phyloP scores from a whole-genome alignment of 2,797 vertebrate species.

The Protosalanx chinensis region DNA sequence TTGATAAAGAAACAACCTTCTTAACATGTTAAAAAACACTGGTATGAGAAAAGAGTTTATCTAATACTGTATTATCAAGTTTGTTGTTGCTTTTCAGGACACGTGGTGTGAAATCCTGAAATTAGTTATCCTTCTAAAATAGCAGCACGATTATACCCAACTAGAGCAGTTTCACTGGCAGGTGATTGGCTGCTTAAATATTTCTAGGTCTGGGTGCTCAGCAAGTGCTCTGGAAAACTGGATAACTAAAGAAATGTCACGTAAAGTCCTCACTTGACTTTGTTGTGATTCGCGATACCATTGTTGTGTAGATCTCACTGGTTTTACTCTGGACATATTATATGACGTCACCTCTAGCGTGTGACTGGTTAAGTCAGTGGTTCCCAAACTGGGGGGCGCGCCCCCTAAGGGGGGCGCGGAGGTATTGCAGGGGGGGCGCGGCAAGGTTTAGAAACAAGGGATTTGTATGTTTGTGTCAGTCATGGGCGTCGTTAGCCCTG shows the following conservation, averaged over 20 bases:
- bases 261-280: not conserved
- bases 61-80: not conserved
- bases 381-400: too few species aligned
- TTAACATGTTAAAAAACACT: constrained; percentile 3
- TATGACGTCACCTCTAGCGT: not conserved
- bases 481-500: too few species aligned
- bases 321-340: not conserved
- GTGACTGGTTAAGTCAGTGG: not conserved
- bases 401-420: too few species aligned
- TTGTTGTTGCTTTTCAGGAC: not conserved
- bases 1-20: not conserved
- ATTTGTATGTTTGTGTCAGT: too few species aligned
- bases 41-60: not conserved
- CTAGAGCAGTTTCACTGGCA: not conserved
- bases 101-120: not conserved
- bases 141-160: not conserved
- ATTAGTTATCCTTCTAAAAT: not conserved
- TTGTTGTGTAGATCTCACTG: not conserved
- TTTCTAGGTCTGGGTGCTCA: constrained; percentile 1
- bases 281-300: not conserved
- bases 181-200: not conserved
- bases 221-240: not conserved
- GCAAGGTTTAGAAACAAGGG: too few species aligned
- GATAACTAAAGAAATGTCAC: not conserved
- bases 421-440: too few species aligned